Base-by-base conservation (phyloP, 2,797 vertebrate genomes). In the Urophycis tenuis region DNA sequence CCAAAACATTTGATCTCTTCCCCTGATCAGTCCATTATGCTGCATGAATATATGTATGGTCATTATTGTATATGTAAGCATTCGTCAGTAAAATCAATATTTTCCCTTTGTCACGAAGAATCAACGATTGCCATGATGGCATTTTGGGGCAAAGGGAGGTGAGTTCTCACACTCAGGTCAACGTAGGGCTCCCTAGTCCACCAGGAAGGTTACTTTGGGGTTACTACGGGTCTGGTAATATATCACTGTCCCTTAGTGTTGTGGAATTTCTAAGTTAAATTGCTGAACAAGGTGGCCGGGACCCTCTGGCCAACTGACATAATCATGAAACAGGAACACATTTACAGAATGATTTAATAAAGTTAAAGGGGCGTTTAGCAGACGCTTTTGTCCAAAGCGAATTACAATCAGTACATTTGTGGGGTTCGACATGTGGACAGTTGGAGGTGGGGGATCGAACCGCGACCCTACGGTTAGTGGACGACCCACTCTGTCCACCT, bases 1-100 rank as follows among this genome's bases (percentile, higher is more conserved):
- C 73, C 35, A 29, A 35, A 79, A 79, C 35, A 64, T 34, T 67
- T 69, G 17, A 36, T 49, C 41, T 71, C 67, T 39, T 25, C 15
- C 11, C 12, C n/a, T n/a, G 11, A 10, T 71, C 30, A 19, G 72
- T 69, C 39, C 19, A 25, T 32, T 32, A 31, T 0, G 70, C 30
- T 67, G 78, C 33, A 76, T 5, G 33, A 36, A 67, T 67, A 67
- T 67, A 80, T 32, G 25, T 22, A 41, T 67, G n/a, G 78, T 72
- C 64, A 60, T 77, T 15, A 80, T 70, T 69, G 74, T 19, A 0
- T 49, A 53, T 78, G 35, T 33, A 76, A 82, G 78, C 77, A 83
- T 78, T 69, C 12, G 36, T 78, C 22, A 30, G 49, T 80, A 78
- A 75, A 67, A 67, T n/a, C 11, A 67, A 67, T 67, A 67, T 29